A percentile compares a stretch with the other conserved stretches of the same genome.
Conservation (phyloP, 2,888 invertebrate genomes). For the Elegia similella region DNA sequence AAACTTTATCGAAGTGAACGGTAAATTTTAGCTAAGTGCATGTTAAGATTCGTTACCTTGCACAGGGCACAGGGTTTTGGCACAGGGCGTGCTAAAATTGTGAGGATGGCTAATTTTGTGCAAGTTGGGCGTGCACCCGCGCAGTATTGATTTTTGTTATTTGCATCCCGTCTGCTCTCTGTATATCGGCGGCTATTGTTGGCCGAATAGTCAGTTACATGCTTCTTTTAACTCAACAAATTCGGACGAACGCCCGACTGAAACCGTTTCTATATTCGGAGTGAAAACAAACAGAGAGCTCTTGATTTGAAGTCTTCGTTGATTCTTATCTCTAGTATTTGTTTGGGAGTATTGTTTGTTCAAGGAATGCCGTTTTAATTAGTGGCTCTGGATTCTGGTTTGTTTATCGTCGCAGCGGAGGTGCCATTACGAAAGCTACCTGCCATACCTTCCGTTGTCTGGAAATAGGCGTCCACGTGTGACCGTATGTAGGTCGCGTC, state of each 20-base stretch:
- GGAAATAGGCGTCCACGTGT: slow-evolving; percentile 68
- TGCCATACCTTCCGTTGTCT: slow-evolving; percentile 61
- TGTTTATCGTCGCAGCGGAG: slow-evolving; percentile 35
- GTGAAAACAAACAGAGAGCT: slow-evolving; percentile 15
- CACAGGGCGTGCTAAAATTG: slow-evolving; percentile 57
- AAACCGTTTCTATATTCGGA: slow-evolving; percentile 21
- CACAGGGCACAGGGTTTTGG: too few relatives aligned
- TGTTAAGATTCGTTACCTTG: slow-evolving; percentile 25
- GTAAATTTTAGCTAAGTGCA: slow-evolving; percentile 2
- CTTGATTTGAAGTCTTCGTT: slow-evolving; percentile 4
- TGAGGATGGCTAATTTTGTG: slow-evolving; percentile 63
- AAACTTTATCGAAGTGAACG: background rate
- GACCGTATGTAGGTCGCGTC: slow-evolving; percentile 69
- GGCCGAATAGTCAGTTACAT: slow-evolving; percentile 57
- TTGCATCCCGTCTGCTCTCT: slow-evolving; percentile 76
- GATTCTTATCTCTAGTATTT: slow-evolving; percentile 16
- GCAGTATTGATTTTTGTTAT: slow-evolving; percentile 79
- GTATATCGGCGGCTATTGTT: slow-evolving; percentile 72
- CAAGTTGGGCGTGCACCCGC: slow-evolving; percentile 60
- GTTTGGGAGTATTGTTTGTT: slow-evolving; percentile 12
- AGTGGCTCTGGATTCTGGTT: slow-evolving; percentile 25
- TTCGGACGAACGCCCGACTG: slow-evolving; percentile 31
- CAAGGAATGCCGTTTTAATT: slow-evolving; percentile 21
- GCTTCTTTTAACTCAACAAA: slow-evolving; percentile 36
- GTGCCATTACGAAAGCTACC: slow-evolving; percentile 64